Conservation (phyloP, 2,113 vertebrate species). For the Poeciliopsis retropinna region DNA sequence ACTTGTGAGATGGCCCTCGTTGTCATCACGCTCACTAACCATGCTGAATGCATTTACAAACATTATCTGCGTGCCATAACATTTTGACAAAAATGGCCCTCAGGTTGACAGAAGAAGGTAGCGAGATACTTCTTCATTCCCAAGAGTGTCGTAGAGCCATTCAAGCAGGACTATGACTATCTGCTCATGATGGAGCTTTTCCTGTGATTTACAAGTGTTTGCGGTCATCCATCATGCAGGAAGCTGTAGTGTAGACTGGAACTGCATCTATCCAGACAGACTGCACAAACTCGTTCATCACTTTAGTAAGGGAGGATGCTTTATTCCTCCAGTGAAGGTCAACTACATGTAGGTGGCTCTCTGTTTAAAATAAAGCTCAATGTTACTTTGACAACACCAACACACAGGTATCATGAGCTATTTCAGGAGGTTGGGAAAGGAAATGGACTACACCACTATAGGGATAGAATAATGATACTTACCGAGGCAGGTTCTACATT, state of each 20-base stretch:
- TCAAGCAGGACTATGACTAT: constrained; percentile 6
- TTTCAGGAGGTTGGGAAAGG: constrained; percentile 15
- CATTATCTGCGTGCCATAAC: constrained; percentile 14
- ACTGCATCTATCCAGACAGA: constrained; percentile 28
- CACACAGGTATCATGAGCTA: neutral
- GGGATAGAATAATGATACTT: constrained; percentile 32
- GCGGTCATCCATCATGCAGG: constrained; percentile 40
- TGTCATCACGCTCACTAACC: neutral
- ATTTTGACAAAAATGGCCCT: constrained; percentile 6
- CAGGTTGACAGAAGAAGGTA: constrained; percentile 5
- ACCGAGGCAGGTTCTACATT: constrained; percentile 26
- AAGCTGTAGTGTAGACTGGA: constrained; percentile 32
- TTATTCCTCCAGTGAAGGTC: constrained; percentile 48
- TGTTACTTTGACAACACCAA: constrained; percentile 1
- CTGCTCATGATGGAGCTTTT: constrained; percentile 32
- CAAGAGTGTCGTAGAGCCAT: constrained; percentile 3
- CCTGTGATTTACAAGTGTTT: constrained; percentile 37
- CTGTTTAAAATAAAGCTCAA: neutral
- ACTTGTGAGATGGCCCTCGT: constrained; percentile 3
- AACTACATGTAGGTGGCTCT: neutral
- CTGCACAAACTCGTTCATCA: constrained; percentile 42
- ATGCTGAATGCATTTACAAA: constrained; percentile 22
- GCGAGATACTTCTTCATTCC: constrained; percentile 30
- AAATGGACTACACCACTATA: constrained; percentile 9
- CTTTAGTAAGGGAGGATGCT: constrained; percentile 16